A percentile compares a stretch with the other conserved stretches of the same genome.
Conservation (phyloP, 2,113 vertebrate species). For the Trogon melanurus region DNA sequence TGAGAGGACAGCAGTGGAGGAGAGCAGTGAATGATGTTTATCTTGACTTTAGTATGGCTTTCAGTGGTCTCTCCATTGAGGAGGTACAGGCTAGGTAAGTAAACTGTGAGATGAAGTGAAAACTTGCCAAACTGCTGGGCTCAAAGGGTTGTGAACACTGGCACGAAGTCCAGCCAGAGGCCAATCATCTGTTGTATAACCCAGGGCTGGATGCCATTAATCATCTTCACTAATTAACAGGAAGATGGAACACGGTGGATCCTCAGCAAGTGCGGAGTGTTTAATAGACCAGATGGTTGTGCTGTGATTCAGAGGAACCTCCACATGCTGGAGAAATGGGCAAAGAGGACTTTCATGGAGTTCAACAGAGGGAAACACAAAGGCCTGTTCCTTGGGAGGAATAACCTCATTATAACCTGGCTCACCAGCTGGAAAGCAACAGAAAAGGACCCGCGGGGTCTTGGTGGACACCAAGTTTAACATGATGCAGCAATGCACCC, state of each 20-base stretch:
- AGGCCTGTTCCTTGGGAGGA: not conserved
- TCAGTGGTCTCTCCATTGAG: not conserved
- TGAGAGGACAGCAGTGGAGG: not conserved
- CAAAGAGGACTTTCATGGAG: not conserved
- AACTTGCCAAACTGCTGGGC: not conserved
- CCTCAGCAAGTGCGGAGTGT: not conserved
- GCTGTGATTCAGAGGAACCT: not conserved
- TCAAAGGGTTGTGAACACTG: not conserved
- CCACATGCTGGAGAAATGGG: not conserved
- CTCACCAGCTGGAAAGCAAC: not conserved
- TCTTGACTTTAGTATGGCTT: not conserved
- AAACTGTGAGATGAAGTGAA: not conserved
- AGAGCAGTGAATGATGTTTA: not conserved
- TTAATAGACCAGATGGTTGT: not conserved
- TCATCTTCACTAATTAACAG: not conserved
- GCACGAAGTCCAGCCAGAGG: not conserved
- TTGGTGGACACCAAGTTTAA: not conserved
- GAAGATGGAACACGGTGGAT: not conserved
- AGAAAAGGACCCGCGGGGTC: not conserved
- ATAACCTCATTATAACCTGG: not conserved
- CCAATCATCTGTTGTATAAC: not conserved
- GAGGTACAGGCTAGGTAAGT: not conserved
- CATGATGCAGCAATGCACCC: not conserved
- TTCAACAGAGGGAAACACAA: not conserved
- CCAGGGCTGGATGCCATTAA: not conserved